These are phyloP conservation scores for Brachyistius frenatus DNA, from an alignment of 2,113 vertebrate genomes.

Conservation along the genomic window DNA sequence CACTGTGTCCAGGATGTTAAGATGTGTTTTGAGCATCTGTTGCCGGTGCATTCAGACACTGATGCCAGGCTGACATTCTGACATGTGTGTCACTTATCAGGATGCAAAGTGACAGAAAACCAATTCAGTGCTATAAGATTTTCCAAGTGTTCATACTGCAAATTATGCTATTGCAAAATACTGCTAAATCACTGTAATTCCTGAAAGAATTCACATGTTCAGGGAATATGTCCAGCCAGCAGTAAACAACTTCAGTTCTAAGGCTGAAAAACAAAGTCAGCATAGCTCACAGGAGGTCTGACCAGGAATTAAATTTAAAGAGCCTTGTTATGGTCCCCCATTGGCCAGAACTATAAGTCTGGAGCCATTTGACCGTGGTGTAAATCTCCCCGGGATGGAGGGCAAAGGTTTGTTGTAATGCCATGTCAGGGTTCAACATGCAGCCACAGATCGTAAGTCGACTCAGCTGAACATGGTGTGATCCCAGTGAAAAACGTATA, in stretches of 20 bases:
- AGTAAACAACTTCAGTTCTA: constrained; percentile 38
- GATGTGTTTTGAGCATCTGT: constrained; percentile 21
- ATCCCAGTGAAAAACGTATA: constrained; percentile 13
- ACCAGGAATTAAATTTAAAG: constrained; percentile 55
- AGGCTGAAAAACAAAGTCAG: constrained; percentile 44
- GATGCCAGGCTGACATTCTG: constrained; percentile 11
- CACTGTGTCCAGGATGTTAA: constrained; percentile 35
- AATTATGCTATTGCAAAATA: background rate
- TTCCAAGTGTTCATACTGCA: background rate
- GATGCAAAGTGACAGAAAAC: background rate
- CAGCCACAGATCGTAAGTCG: constrained; percentile 67
- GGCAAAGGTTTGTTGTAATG: constrained; percentile 70
- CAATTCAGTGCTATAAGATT: background rate
- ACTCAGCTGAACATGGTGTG: constrained; percentile 72
- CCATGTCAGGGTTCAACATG: constrained; percentile 56
- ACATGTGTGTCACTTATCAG: background rate
- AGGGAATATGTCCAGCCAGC: background rate
- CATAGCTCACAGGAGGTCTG: constrained; percentile 39
- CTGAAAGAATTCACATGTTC: background rate
- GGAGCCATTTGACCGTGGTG: constrained; percentile 48
- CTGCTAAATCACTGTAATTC: constrained; percentile 6
- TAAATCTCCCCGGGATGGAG: constrained; percentile 64
- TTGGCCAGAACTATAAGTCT: constrained; percentile 41
- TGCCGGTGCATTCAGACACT: background rate
- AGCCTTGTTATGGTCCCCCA: constrained; percentile 21